Conservation (phyloP, 53 echinoderm and acorn worm species). For the Mesocentrotus franciscanus region DNA sequence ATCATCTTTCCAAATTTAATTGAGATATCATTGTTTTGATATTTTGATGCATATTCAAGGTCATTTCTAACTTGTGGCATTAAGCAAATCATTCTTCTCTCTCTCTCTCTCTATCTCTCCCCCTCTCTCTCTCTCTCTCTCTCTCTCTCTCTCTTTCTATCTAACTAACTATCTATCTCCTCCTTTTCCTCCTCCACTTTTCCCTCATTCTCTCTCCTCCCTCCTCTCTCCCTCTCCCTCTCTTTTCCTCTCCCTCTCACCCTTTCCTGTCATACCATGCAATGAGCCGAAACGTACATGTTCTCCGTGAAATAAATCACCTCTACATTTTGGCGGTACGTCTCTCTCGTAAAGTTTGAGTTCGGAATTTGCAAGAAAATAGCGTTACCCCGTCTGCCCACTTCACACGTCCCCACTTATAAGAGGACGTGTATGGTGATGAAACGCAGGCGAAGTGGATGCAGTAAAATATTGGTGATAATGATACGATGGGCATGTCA, state of each 20-base stretch:
- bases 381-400: background rate
- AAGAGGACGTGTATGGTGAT: background rate
- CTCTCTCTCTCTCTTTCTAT: background rate
- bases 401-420: slow-evolving; percentile 6
- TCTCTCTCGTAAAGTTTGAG: slow-evolving; percentile 20
- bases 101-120: background rate
- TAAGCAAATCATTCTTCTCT: background rate
- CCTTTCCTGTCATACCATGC: background rate
- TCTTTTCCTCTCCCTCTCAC: background rate
- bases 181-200: too few relatives aligned
- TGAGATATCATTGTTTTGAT: too few relatives aligned
- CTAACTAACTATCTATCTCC: too few relatives aligned
- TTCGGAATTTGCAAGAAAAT: slow-evolving; percentile 35
- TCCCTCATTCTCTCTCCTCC: background rate
- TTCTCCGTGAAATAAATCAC: background rate
- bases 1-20: too few relatives aligned
- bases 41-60: too few relatives aligned
- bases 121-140: background rate
- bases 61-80: too few relatives aligned
- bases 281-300: background rate
- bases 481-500: slow-evolving; percentile 19
- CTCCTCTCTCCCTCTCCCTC: background rate
- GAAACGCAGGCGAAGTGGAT: slow-evolving; percentile 28
- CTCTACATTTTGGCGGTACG: background rate
- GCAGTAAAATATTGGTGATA: slow-evolving; percentile 20